Base-by-base conservation (phyloP, 1,140 invertebrate genomes). In the Camponotus vicinus region DNA sequence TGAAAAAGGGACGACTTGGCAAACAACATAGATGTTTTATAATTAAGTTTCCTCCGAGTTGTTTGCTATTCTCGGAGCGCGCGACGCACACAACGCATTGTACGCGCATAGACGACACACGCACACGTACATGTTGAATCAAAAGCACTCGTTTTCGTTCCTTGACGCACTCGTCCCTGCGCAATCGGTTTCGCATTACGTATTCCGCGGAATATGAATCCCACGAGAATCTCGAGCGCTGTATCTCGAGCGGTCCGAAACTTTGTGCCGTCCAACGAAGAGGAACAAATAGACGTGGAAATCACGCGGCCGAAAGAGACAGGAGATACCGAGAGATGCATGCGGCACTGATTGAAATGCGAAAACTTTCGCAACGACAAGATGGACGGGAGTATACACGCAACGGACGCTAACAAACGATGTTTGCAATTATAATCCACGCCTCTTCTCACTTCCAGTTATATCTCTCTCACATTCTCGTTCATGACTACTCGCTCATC, bases 181-280 rank as follows among this genome's bases (percentile, higher is more conserved):
- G 85, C 87, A 88, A 92, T 92, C 88, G 89, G 88, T 89, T 91
- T 93, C 84, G 49, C 89, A 92, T 92, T 93, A 90, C 83, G 88
- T 92, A 92, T 91, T 92, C 91, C 75, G 59, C 27, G 61, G 71
- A 90, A 93, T 91, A 92, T 91, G 91, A 92, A 92, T 92, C 90
- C 88, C 88, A 52, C 71, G 71, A 73, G 88, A 91, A 90, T 91
- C 89, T 69, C 86, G 86, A 92, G 70, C 87, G 87, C 83, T 52
- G 78, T 45, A 32, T 59, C 83, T 80, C 66, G 42, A 13, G 66
- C n/a, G 34, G 61, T 27, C 64, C 37, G 32, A 45, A 86, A 86
- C 79, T 83, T 83, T 42, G 42, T 45, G 40, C 63, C 69, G 67
- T 2, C 55, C 63, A 18, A 61, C 64, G 69, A 75, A 59, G 79